Conservation (phyloP, 2,113 vertebrate genomes). For the Pedionomus torquatus region DNA sequence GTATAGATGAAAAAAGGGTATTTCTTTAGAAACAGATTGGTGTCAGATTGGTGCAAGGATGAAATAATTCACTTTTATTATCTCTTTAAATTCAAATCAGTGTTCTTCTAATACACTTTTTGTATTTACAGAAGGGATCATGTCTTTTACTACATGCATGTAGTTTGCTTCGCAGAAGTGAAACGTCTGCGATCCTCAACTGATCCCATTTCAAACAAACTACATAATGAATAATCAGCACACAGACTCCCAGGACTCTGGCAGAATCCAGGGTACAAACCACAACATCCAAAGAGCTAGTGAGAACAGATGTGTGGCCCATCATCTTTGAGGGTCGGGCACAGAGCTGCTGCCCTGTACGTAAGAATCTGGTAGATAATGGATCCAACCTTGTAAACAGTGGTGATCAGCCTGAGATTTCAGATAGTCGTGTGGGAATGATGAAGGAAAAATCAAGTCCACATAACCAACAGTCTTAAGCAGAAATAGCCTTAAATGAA, state of each 20-base stretch:
- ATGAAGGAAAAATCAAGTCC: background rate
- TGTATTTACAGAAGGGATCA: background rate
- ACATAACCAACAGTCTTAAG: background rate
- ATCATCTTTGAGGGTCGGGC: background rate
- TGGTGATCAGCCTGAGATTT: background rate
- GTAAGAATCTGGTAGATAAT: background rate
- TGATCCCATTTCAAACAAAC: background rate
- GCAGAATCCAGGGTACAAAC: background rate
- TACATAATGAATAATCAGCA: accelerated
- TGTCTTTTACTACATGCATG: background rate
- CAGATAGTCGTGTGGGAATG: background rate
- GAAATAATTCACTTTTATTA: background rate
- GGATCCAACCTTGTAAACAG: background rate
- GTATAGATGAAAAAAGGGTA: background rate
- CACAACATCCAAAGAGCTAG: background rate
- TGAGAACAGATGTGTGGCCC: background rate
- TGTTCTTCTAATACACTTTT: background rate
- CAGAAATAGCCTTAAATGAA: background rate
- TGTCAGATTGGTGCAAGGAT: background rate
- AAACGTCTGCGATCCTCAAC: background rate
- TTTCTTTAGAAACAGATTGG: constrained; percentile 5
- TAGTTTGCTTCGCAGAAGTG: background rate
- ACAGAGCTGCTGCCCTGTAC: background rate
- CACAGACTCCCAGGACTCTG: background rate
- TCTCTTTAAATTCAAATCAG: background rate